Percentiles rank a stretch among this genome's conserved stretches.
Evolutionary conservation across 2,888 invertebrate species (phyloP).

Genomic region (Drosophila demipolita): DNA sequence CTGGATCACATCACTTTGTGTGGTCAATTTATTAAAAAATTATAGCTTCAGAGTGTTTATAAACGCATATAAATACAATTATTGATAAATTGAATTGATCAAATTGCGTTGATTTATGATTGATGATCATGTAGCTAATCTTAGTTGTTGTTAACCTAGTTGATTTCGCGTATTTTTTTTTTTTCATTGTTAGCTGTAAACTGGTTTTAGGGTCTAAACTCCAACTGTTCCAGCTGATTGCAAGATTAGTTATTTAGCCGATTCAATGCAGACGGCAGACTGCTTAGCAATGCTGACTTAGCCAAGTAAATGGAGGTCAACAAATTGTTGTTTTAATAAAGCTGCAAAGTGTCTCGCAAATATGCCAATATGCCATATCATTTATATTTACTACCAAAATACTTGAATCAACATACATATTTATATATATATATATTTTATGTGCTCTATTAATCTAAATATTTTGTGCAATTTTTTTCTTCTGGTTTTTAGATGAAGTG

Average conservation of each 20-base stretch:
- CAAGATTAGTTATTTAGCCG: constrained; percentile 42
- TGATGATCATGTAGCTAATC: constrained; percentile 41
- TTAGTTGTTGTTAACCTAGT: constrained; percentile 43
- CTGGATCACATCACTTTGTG: constrained; percentile 27
- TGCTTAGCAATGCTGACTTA: constrained; percentile 28
- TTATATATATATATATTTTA: neutral
- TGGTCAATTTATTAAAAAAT: constrained; percentile 19
- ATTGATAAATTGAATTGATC: constrained; percentile 45
- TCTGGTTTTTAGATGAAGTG: constrained; percentile 48
- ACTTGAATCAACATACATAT: constrained; percentile 8
- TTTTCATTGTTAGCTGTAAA: constrained; percentile 22
- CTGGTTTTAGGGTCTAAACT: constrained; percentile 59
- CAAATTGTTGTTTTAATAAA: constrained; percentile 10
- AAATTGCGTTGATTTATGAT: constrained; percentile 46
- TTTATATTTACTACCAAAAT: neutral
- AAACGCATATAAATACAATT: constrained; percentile 9
- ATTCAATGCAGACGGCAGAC: constrained; percentile 36
- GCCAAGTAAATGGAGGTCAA: constrained; percentile 39
- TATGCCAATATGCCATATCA: neutral
- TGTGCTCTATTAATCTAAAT: constrained; percentile 16
- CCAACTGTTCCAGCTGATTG: constrained; percentile 40
- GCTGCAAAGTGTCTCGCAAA: constrained; percentile 12
- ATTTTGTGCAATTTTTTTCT: neutral
- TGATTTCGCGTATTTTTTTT: neutral
- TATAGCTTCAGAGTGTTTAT: constrained; percentile 12